These are phyloP conservation scores for Lophius piscatorius DNA, from an alignment of 2,113 vertebrate species.

Conservation along the genomic window DNA sequence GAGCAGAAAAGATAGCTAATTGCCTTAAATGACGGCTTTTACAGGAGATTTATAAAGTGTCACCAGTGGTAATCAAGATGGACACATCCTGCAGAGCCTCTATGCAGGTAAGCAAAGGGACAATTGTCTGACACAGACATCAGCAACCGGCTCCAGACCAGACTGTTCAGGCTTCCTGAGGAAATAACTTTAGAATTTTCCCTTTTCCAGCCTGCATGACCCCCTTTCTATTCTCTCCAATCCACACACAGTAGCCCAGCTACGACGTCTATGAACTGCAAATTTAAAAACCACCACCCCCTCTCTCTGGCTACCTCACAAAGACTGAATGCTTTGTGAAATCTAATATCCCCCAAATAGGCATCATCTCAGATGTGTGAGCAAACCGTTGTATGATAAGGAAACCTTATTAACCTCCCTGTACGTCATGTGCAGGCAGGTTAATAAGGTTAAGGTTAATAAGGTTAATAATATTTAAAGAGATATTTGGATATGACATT, in stretches of 20 bases:
- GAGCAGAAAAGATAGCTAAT: no score
- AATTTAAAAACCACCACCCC: constrained; percentile 16
- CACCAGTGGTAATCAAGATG: no score
- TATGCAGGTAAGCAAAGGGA: no score
- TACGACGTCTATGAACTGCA: constrained; percentile 36
- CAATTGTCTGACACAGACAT: no score
- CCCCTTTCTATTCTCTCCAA: not conserved
- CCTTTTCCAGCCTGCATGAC: not conserved
- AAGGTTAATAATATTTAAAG: constrained; percentile 1
- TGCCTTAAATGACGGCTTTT: no score
- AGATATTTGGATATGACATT: constrained; percentile 5
- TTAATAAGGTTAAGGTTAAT: no score
- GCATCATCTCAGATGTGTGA: constrained; percentile 7
- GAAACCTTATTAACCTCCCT: constrained; percentile 21
- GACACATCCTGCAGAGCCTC: no score
- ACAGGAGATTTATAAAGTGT: no score
- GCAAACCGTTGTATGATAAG: not conserved
- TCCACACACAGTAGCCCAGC: not conserved
- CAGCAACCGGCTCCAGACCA: not conserved
- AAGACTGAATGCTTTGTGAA: constrained; percentile 3
- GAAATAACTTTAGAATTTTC: not conserved
- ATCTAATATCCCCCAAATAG: constrained; percentile 36
- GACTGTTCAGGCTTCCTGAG: no score
- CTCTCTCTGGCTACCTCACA: not conserved
- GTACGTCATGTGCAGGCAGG: constrained; percentile 2